Base-by-base conservation (phyloP, 1,140 invertebrate species). In the Temnothorax nylanderi region DNA sequence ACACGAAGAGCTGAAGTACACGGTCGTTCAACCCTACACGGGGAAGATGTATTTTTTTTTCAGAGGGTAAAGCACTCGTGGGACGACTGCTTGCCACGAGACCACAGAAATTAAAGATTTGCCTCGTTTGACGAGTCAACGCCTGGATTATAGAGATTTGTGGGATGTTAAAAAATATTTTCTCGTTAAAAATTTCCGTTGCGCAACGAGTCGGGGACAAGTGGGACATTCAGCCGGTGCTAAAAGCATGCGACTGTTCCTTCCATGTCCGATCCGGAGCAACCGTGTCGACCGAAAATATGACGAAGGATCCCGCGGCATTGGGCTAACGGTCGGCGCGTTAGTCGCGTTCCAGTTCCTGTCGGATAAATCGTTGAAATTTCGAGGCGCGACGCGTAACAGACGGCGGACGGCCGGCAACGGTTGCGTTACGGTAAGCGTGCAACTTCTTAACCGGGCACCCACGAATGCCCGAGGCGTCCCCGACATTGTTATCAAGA, bases 401-500 rank as follows among this genome's bases (percentile, higher is more conserved):
- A 87, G 88, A 81, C 81, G 47, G 67, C 62, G 34, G n/a, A 64
- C 74, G 78, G 85, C 80, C 3, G 51, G 37, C 54, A 32, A 44
- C n/a, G 75, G 51, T 75, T 67, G 49, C 56, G 54, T 64, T 62
- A 81, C 49, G 65, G 87, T 78, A 88, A 74, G 64, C 86, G 75
- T 71, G 76, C 88, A 88, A 81, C 65, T 32, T 81, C 75, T 78
- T 86, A 75, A 51, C n/a, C 82, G 69, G 60, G 86, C 90, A 89
- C 90, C 92, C 91, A 90, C 88, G 75, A 87, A 85, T 74, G 91
- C 92, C 91, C 71, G 88, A 69, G 91, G 88, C 90, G 86, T 92
- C 89, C 74, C 88, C 87, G 93, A 92, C 87, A 93, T 94, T 93
- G 93, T 94, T 94, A 93, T 93, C 92, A 90, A 90, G 80, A 77